A percentile compares a stretch with the other conserved stretches of the same genome.
Evolutionary conservation across 1,140 invertebrate genomes (phyloP).

Genomic region (Drosophila rhopaloa): DNA sequence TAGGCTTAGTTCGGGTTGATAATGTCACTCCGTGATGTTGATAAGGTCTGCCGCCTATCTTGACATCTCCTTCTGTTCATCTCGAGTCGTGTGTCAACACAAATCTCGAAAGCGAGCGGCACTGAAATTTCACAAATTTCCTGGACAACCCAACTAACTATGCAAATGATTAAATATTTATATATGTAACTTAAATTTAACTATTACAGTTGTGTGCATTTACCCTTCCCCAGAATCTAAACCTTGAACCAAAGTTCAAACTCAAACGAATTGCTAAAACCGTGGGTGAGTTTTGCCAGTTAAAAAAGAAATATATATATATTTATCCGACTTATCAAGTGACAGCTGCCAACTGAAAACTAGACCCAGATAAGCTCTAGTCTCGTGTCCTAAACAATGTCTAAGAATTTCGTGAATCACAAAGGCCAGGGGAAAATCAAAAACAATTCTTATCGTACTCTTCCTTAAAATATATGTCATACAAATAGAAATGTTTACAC

Average conservation of each 20-base stretch:
- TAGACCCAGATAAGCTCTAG: conserved; percentile 33
- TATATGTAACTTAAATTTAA: conserved; percentile 15
- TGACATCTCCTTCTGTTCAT: conserved; percentile 50
- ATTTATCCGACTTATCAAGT: conserved; percentile 38
- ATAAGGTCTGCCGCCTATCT: conserved; percentile 57
- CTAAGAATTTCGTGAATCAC: conserved; percentile 40
- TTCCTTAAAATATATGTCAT: conserved; percentile 19
- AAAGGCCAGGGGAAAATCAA: conserved; percentile 12
- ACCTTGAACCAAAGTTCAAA: conserved; percentile 68
- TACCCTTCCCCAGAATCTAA: not conserved
- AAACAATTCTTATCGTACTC: conserved; percentile 23
- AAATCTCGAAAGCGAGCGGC: conserved; percentile 11
- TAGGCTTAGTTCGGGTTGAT: conserved; percentile 74
- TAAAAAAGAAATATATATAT: conserved; percentile 12
- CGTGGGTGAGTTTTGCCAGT: conserved; percentile 3
- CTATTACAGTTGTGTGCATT: conserved; percentile 2
- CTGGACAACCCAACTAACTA: conserved; percentile 24
- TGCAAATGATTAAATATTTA: conserved; percentile 19
- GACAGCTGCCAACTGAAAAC: conserved; percentile 49
- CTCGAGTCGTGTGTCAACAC: conserved; percentile 59
- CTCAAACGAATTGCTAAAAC: conserved; percentile 22
- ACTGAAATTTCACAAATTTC: conserved; percentile 35
- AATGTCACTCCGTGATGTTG: conserved; percentile 68
- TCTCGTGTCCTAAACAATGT: conserved; percentile 39
- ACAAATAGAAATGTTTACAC: conserved; percentile 5